Evolutionary conservation across 2,797 vertebrate genomes (phyloP).

Genomic region (Gila robusta): DNA sequence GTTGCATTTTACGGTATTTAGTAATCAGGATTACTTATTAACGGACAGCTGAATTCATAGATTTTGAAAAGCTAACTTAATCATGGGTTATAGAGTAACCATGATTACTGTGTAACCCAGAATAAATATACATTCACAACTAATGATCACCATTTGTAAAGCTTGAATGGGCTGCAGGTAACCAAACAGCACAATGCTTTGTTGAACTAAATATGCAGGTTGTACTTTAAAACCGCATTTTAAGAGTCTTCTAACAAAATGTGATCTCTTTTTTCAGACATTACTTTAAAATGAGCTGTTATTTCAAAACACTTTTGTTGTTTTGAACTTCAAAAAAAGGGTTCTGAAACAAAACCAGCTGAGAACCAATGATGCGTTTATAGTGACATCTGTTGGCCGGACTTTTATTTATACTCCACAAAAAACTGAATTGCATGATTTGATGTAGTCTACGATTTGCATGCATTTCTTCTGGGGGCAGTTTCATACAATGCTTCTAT

Average conservation of each 20-base stretch:
- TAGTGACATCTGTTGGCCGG: slow-evolving; percentile 52
- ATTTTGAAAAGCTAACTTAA: slow-evolving; percentile 12
- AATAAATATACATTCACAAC: slow-evolving; percentile 26
- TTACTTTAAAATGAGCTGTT: background rate
- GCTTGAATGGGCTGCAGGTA: slow-evolving; percentile 17
- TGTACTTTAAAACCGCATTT: background rate
- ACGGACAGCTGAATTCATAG: slow-evolving; percentile 1
- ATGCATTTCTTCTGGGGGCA: background rate
- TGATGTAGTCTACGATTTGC: background rate
- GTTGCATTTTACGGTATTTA: background rate
- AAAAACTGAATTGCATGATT: background rate
- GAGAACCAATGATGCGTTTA: slow-evolving; percentile 18
- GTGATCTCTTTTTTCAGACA: background rate
- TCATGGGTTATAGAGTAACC: slow-evolving; percentile 28
- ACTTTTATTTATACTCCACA: background rate
- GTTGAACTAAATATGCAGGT: background rate
- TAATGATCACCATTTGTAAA: slow-evolving; percentile 26
- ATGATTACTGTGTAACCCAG: slow-evolving; percentile 38
- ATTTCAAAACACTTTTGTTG: background rate
- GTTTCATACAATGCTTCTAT: background rate
- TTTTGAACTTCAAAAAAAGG: background rate
- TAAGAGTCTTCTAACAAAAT: background rate
- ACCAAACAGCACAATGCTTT: background rate
- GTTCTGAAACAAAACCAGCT: background rate
- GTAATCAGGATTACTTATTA: slow-evolving; percentile 23